Evolutionary conservation across 2,888 invertebrate species (phyloP).

Genomic region (Drosophila kanekoi): DNA sequence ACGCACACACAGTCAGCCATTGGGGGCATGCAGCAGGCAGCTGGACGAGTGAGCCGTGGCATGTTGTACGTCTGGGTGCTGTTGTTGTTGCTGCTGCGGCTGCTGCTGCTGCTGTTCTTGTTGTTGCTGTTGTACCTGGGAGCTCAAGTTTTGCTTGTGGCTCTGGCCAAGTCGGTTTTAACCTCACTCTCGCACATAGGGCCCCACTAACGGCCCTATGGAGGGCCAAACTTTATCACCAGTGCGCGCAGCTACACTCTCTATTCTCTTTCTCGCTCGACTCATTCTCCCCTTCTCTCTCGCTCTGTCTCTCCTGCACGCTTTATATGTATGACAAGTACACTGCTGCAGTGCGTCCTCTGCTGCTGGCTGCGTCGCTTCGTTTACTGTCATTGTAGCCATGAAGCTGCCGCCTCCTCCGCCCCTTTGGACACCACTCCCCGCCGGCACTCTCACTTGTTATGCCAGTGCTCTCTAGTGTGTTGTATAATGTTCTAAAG

Average conservation of each 20-base stretch:
- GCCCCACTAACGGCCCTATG: slow-evolving; percentile 73
- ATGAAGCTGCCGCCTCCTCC: slow-evolving; percentile 21
- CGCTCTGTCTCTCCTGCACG: slow-evolving; percentile 20
- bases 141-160: slow-evolving; percentile 59
- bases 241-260: slow-evolving; percentile 59
- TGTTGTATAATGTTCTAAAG: slow-evolving; percentile 85
- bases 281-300: slow-evolving; percentile 9
- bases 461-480: slow-evolving; percentile 80
- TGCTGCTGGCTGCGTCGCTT: slow-evolving; percentile 39
- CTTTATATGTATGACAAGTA: slow-evolving; percentile 75
- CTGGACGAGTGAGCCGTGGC: slow-evolving; percentile 58
- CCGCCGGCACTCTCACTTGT: slow-evolving; percentile 33
- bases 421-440: slow-evolving; percentile 2
- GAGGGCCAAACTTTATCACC: slow-evolving; percentile 78
- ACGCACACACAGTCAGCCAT: slow-evolving; percentile 7
- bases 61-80: slow-evolving; percentile 68
- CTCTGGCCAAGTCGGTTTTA: slow-evolving; percentile 62
- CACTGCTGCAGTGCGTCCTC: slow-evolving; percentile 73
- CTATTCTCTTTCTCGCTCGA: slow-evolving; percentile 9
- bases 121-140: slow-evolving; percentile 56
- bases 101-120: slow-evolving; percentile 6
- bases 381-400: slow-evolving; percentile 72
- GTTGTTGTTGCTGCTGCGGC: slow-evolving; percentile 38
- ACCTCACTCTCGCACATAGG: slow-evolving; percentile 64
- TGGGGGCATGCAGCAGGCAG: slow-evolving; percentile 51